Evolutionary conservation across 1,140 invertebrate species (phyloP).

Genomic region (Psilanteris sp.): DNA sequence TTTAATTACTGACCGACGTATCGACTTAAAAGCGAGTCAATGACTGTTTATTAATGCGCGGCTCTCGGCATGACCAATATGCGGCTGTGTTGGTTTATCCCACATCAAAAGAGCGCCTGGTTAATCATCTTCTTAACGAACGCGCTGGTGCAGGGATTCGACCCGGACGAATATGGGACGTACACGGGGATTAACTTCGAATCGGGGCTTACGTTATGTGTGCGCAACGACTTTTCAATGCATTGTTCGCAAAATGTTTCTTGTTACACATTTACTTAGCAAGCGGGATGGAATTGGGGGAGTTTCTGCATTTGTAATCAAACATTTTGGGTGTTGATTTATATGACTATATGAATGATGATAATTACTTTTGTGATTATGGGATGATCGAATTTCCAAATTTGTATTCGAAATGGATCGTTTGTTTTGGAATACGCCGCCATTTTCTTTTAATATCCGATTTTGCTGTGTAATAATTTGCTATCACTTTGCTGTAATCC

Average conservation of each 20-base stretch:
- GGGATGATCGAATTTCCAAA: no score
- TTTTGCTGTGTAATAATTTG: no score
- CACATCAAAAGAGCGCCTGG: constrained; percentile 72
- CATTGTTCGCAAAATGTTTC: constrained; percentile 2
- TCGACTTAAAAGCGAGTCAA: constrained; percentile 62
- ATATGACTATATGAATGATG: no score
- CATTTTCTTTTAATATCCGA: no score
- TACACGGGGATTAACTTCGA: constrained; percentile 20
- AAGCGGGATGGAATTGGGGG: no score
- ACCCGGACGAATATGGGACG: constrained; percentile 7
- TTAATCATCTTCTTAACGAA: constrained; percentile 70
- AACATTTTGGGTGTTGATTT: no score
- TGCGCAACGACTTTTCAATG: constrained; percentile 3
- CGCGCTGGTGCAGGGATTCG: constrained; percentile 8
- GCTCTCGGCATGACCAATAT: constrained; percentile 63
- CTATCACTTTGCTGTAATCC: no score
- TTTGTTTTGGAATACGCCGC: no score
- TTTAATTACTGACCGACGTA: constrained; percentile 53
- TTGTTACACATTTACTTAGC: no score
- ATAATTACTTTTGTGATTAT: no score
- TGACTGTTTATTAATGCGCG: constrained; percentile 67
- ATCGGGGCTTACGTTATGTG: constrained; percentile 13
- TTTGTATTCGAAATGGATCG: no score
- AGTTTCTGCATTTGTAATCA: no score
- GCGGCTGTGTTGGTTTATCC: constrained; percentile 71